Evolutionary conservation across 2,888 invertebrate genomes (phyloP), one percentile per base, ranked within the genome.

Genomic region (Eurytoma californica): DNA sequence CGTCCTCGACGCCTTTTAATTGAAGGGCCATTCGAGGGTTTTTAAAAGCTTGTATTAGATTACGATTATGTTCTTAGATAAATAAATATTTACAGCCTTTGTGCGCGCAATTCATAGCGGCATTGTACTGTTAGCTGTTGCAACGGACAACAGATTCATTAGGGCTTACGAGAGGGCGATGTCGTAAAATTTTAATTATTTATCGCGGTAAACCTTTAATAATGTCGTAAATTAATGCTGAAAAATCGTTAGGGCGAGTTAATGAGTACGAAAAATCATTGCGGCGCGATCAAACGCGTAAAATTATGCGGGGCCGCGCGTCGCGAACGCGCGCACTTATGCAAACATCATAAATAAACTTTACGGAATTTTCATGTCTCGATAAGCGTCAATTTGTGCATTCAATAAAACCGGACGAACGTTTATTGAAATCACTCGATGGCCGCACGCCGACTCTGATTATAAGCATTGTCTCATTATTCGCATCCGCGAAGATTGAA

Each of bases 191-290:
- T 67, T 72, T 72, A 72, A 66, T 77, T 63, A 63, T 57, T 60
- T 60, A 18, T 30, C 9, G 16, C 51, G 4, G 13, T n/a, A 58
- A 39, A 58, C 1, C 49, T 16, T 65, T 51, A 74, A 70, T 70
- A 65, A 65, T 72, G 28, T 7, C 53, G 28, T 79, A 79, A 79
- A 74, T 79, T 69, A 65, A 69, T 65, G n/a, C 55, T n/a, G 28
- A 63, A 78, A 67, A 67, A 58, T 18, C 55, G 39, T 66, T 67
- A 72, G 70, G 70, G 69, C 58, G 65, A 57, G 65, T 73, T 60
- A 74, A 79, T 63, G 58, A 65, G 65, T n/a, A 13, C 49, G 49
- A 51, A 68, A 75, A 67, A 20, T 51, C 7, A 3, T 12, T 0
- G 55, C 75, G 70, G 60, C 16, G 49, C n/a, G 67, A 80, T 76